Evolutionary conservation across 2,113 vertebrate genomes (phyloP).

Genomic region (Stigmatopora argus): DNA sequence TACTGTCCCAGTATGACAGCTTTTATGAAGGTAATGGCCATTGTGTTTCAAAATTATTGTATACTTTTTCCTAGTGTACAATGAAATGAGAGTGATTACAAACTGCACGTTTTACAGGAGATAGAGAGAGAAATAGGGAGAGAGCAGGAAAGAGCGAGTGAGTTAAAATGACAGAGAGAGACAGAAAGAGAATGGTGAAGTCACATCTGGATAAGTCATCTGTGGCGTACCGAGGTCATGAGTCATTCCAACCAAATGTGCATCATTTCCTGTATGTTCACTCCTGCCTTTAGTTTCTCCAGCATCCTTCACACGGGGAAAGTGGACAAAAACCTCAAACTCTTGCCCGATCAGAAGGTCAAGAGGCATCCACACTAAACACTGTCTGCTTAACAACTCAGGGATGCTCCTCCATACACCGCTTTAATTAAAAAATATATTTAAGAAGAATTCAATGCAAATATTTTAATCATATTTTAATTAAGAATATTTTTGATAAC

Average conservation of each 20-base stretch:
- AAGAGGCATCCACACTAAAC: neutral
- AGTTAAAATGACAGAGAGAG: neutral
- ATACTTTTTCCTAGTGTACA: neutral
- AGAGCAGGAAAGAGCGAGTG: neutral
- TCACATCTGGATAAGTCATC: conserved; percentile 61
- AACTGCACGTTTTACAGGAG: neutral
- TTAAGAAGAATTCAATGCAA: neutral
- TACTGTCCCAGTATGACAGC: neutral
- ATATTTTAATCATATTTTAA: neutral
- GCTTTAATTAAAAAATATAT: neutral
- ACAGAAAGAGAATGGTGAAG: conserved; percentile 4
- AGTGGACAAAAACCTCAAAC: conserved; percentile 29
- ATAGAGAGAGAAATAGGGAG: neutral
- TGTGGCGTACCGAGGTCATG: conserved; percentile 59
- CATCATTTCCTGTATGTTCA: conserved; percentile 59
- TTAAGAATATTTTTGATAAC: too few species aligned
- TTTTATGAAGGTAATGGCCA: neutral
- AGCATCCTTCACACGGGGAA: conserved; percentile 19
- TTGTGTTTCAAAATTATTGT: neutral
- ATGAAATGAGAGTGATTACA: conserved; percentile 1
- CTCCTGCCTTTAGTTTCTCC: conserved; percentile 28
- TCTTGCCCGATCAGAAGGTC: conserved; percentile 23
- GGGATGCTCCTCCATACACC: neutral
- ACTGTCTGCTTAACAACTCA: conserved; percentile 3
- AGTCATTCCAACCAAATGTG: conserved; percentile 52